Conservation (phyloP, 2,888 invertebrate genomes). For the Agrochola lychnidis region DNA sequence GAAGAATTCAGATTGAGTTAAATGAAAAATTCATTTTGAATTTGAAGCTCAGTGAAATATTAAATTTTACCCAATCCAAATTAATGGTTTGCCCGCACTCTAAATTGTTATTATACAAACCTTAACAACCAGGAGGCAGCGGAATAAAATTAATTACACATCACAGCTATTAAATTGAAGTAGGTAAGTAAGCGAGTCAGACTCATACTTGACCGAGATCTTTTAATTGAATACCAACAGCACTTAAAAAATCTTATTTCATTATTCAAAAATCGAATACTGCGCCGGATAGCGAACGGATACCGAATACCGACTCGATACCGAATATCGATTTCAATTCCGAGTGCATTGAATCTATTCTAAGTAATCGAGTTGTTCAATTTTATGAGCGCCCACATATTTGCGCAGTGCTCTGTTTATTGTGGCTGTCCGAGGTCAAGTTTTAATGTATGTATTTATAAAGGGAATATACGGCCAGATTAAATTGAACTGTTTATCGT, state of each 20-base stretch:
- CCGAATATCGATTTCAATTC: slow-evolving; percentile 47
- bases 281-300: neutral
- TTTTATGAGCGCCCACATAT: slow-evolving; percentile 57
- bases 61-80: neutral
- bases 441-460: slow-evolving; percentile 60
- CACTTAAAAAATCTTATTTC: slow-evolving; percentile 10
- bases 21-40: neutral
- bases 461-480: slow-evolving; percentile 23
- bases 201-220: slow-evolving; percentile 5
- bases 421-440: slow-evolving; percentile 52
- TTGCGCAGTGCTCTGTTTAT: slow-evolving; percentile 51
- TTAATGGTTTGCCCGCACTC: neutral
- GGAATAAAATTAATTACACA: slow-evolving; percentile 15
- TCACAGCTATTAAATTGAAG: slow-evolving; percentile 9
- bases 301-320: slow-evolving; percentile 32
- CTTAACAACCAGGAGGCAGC: neutral
- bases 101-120: neutral
- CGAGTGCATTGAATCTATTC: slow-evolving; percentile 54
- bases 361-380: slow-evolving; percentile 53
- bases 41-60: neutral
- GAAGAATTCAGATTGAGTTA: neutral
- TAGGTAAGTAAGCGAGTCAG: neutral
- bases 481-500: slow-evolving; percentile 39
- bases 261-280: slow-evolving; percentile 23
- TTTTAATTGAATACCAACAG: slow-evolving; percentile 34